Percentiles rank a stretch among this genome's conserved stretches.
phyloP scores from a whole-genome alignment of 2,113 vertebrate genomes.

The Canis aureus region DNA sequence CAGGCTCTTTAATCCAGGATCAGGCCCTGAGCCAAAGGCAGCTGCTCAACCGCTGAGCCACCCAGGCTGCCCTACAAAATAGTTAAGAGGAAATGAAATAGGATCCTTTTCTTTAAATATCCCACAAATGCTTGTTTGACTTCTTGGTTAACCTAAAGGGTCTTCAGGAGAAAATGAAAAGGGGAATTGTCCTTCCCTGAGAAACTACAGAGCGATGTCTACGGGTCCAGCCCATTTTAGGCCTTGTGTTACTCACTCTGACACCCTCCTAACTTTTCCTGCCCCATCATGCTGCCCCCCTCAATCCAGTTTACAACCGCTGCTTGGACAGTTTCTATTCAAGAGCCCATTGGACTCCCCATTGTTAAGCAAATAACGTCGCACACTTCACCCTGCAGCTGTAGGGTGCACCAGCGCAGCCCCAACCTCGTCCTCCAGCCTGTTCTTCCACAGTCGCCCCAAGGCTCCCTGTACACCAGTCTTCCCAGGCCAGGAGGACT shows the following conservation, averaged over 20 bases:
- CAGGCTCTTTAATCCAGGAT: too few species aligned
- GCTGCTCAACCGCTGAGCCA: too few species aligned
- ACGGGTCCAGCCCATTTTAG: background rate
- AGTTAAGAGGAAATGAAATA: background rate
- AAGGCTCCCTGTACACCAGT: background rate
- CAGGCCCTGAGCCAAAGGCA: too few species aligned
- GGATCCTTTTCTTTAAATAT: background rate
- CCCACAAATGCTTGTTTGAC: background rate
- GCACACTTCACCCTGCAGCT: background rate
- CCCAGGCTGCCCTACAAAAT: too few species aligned
- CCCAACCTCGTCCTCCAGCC: background rate
- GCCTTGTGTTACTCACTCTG: background rate
- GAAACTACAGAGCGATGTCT: background rate
- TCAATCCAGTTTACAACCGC: background rate
- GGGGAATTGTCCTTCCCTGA: background rate
- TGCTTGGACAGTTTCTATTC: background rate
- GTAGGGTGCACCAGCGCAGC: background rate
- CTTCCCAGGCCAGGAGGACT: background rate
- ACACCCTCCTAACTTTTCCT: background rate
- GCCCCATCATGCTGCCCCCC: background rate
- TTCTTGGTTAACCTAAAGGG: background rate
- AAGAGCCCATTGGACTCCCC: too few species aligned
- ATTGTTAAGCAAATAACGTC: background rate
- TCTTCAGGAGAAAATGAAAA: background rate
- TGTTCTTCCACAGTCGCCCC: background rate